Conservation (phyloP, 1,140 invertebrate genomes). For the Macrobrachium nipponense region DNA sequence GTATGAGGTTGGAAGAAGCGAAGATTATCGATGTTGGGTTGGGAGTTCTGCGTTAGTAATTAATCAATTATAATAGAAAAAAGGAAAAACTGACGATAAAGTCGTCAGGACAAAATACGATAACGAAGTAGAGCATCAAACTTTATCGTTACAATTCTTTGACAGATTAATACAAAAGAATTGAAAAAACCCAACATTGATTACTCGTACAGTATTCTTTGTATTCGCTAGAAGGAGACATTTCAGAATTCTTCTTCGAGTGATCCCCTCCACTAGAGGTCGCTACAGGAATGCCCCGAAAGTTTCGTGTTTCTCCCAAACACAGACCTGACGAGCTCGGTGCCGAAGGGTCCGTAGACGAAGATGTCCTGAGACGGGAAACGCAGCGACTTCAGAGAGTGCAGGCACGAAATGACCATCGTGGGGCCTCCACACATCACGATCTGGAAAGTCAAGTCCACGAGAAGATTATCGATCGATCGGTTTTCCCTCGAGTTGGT, state of each 20-base stretch:
- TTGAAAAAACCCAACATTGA: too few species aligned
- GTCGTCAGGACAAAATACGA: too few species aligned
- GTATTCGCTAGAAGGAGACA: neutral
- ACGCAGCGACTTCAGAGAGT: conserved; percentile 33
- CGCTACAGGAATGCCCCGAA: conserved; percentile 26
- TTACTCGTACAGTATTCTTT: neutral
- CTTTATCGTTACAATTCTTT: too few species aligned
- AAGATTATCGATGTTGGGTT: too few species aligned
- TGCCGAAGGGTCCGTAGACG: conserved; percentile 55
- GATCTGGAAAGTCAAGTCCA: conserved; percentile 27
- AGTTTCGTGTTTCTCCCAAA: conserved; percentile 40
- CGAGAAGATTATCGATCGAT: too few species aligned
- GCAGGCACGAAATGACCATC: conserved; percentile 35
- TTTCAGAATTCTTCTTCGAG: neutral
- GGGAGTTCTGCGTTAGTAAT: too few species aligned
- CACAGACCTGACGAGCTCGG: conserved; percentile 43
- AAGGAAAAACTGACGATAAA: too few species aligned
- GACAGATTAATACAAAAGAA: too few species aligned
- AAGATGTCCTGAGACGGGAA: conserved; percentile 46
- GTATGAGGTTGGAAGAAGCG: too few species aligned
- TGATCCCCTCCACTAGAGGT: neutral
- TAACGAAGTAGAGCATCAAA: too few species aligned
- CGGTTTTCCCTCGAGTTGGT: too few species aligned
- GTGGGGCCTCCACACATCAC: conserved; percentile 52
- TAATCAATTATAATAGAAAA: too few species aligned